Evolutionary conservation across 2,797 vertebrate genomes (phyloP).

Genomic region (Octomys mimax): DNA sequence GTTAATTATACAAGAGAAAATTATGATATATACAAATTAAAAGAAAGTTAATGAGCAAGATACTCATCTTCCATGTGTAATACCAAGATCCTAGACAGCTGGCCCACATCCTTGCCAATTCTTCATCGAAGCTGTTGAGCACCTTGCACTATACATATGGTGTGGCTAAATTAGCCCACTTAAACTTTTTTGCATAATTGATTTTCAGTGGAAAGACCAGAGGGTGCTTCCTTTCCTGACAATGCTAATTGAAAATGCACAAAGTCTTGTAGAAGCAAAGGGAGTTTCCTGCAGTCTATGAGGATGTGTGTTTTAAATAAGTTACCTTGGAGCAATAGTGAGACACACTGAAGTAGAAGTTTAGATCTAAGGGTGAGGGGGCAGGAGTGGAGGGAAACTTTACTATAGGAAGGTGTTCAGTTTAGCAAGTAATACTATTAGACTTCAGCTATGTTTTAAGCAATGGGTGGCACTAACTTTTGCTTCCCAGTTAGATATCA

Average conservation of each 20-base stretch:
- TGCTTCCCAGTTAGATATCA: background rate
- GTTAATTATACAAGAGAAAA: slow-evolving; percentile 37
- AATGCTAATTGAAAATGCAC: slow-evolving; percentile 75
- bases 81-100: slow-evolving; percentile 57
- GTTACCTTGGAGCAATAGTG: background rate
- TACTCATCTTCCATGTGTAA: slow-evolving; percentile 51
- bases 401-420: background rate
- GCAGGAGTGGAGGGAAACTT: background rate
- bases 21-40: slow-evolving; percentile 39
- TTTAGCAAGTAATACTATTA: background rate
- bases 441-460: background rate
- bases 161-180: slow-evolving; percentile 71
- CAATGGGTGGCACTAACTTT: background rate
- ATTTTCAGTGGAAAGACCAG: slow-evolving; percentile 77
- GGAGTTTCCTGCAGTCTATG: slow-evolving; percentile 8
- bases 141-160: slow-evolving; percentile 77
- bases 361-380: background rate
- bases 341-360: background rate
- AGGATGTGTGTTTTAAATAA: slow-evolving; percentile 32
- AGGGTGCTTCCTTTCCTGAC: slow-evolving; percentile 78
- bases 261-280: slow-evolving; percentile 31
- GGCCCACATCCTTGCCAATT: slow-evolving; percentile 74
- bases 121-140: slow-evolving; percentile 71
- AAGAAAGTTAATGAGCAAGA: slow-evolving; percentile 67
- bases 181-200: slow-evolving; percentile 72